A percentile compares a stretch with the other conserved stretches of the same genome.
Conservation (phyloP, 1,140 invertebrate species). For the Danaus melanippus region DNA sequence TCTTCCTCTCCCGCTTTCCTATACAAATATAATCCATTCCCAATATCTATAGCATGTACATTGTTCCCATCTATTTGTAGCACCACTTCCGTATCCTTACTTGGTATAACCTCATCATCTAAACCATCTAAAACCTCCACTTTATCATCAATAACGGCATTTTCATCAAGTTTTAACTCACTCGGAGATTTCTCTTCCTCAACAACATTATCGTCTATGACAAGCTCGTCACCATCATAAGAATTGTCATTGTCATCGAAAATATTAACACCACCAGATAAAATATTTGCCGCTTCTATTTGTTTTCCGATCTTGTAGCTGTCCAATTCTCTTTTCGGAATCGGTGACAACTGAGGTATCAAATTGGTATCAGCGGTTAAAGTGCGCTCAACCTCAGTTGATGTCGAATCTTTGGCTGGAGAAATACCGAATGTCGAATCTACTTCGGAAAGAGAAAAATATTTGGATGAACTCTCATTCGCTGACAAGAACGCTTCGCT, state of each 20-base stretch:
- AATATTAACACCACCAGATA: slow-evolving; percentile 66
- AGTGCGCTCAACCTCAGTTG: slow-evolving; percentile 27
- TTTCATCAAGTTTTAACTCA: slow-evolving; percentile 25
- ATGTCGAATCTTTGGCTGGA: slow-evolving; percentile 41
- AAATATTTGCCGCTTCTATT: slow-evolving; percentile 64
- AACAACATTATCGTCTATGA: slow-evolving; percentile 62
- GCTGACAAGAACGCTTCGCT: slow-evolving; percentile 61
- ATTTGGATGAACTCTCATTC: slow-evolving; percentile 62
- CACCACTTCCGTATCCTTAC: slow-evolving; percentile 61
- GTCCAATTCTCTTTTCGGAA: slow-evolving; percentile 50
- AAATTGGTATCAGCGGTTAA: slow-evolving; percentile 31
- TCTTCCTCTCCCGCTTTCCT: slow-evolving; percentile 59
- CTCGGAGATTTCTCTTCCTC: slow-evolving; percentile 34
- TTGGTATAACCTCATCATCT: slow-evolving; percentile 36
- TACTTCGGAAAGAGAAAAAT: slow-evolving; percentile 63
- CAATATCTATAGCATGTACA: slow-evolving; percentile 68
- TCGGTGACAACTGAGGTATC: slow-evolving; percentile 52
- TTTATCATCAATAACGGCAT: slow-evolving; percentile 23
- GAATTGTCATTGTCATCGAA: slow-evolving; percentile 71
- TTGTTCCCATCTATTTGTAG: slow-evolving; percentile 68
- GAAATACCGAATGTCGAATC: slow-evolving; percentile 54
- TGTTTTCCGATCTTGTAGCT: slow-evolving; percentile 59
- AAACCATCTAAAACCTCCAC: slow-evolving; percentile 15
- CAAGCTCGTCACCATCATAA: slow-evolving; percentile 65
- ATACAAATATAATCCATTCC: slow-evolving; percentile 66